These are phyloP conservation scores for Drosophila pandora DNA, from an alignment of 1,140 invertebrate species.

Conservation along the genomic window DNA sequence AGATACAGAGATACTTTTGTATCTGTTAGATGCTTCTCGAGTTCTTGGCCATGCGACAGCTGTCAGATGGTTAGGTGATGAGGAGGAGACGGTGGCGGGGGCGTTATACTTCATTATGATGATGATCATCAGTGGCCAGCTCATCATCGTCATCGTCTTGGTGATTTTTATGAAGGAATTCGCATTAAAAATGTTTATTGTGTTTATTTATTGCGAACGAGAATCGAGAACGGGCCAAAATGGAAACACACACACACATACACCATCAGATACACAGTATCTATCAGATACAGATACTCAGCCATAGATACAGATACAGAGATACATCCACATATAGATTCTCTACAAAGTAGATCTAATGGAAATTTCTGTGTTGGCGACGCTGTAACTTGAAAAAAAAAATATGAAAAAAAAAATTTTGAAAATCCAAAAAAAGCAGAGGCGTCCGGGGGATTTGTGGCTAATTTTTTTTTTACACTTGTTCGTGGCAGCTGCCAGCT, in stretches of 20 bases:
- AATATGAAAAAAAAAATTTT: too few species aligned
- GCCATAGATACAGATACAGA: slow-evolving; percentile 6
- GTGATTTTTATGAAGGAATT: slow-evolving; percentile 77
- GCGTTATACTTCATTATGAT: slow-evolving; percentile 8
- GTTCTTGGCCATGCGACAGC: slow-evolving; percentile 67
- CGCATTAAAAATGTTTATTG: slow-evolving; percentile 81
- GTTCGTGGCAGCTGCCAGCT: slow-evolving; percentile 38
- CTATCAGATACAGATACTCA: slow-evolving; percentile 13
- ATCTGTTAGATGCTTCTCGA: slow-evolving; percentile 10
- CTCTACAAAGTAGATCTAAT: slow-evolving; percentile 56
- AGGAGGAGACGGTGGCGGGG: not conserved
- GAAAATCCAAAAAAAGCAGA: slow-evolving; percentile 7
- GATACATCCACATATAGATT: slow-evolving; percentile 13
- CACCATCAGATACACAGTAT: too few species aligned
- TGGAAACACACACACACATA: slow-evolving; percentile 48
- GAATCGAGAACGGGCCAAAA: slow-evolving; percentile 67
- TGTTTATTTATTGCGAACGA: slow-evolving; percentile 80
- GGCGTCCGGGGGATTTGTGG: slow-evolving; percentile 17
- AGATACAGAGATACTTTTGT: slow-evolving; percentile 38
- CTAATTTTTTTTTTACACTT: slow-evolving; percentile 23
- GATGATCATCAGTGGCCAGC: not conserved
- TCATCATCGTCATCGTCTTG: slow-evolving; percentile 44
- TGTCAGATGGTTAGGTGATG: slow-evolving; percentile 33
- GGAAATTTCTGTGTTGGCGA: slow-evolving; percentile 59
- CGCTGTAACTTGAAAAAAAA: slow-evolving; percentile 31